A percentile compares a stretch with the other conserved stretches of the same genome.
These are phyloP conservation scores for Callyntrura sp. DNA, from an alignment of 2,888 invertebrate species.

Conservation along the genomic window DNA sequence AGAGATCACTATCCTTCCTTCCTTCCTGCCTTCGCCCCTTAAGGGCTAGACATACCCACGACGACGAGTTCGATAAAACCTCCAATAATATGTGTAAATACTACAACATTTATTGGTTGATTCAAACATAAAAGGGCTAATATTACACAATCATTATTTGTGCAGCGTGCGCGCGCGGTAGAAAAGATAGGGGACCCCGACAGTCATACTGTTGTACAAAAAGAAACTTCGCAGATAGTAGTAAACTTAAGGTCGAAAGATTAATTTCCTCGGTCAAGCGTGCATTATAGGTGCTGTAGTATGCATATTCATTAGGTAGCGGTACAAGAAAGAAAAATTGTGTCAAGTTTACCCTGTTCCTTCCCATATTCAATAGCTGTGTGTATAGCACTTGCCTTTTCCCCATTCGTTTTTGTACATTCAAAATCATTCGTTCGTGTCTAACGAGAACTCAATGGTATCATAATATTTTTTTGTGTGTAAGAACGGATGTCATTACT, in stretches of 20 bases:
- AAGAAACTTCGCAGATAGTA: constrained; percentile 27
- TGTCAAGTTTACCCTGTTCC: constrained; percentile 73
- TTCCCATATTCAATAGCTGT: constrained; percentile 36
- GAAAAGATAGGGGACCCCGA: background rate
- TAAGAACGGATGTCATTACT: too few species aligned
- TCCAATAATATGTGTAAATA: background rate
- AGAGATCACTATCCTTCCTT: constrained; percentile 31
- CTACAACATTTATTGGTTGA: background rate
- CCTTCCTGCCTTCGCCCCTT: background rate
- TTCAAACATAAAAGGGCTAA: background rate
- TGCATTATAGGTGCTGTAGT: background rate
- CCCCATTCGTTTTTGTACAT: background rate
- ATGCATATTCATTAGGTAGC: constrained; percentile 41
- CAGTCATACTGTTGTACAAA: background rate
- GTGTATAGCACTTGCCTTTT: constrained; percentile 33
- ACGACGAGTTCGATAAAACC: background rate
- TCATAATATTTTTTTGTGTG: too few species aligned
- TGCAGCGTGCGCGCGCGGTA: background rate
- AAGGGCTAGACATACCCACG: background rate
- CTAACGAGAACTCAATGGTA: too few species aligned
- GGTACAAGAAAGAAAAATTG: constrained; percentile 54
- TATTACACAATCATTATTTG: background rate
- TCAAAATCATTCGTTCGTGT: background rate
- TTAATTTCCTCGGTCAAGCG: constrained; percentile 58
- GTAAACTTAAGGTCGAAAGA: constrained; percentile 53